A percentile compares a stretch with the other conserved stretches of the same genome.
Evolutionary conservation across 1,140 invertebrate species (phyloP).

Genomic region (Drosophila pallidifrons): DNA sequence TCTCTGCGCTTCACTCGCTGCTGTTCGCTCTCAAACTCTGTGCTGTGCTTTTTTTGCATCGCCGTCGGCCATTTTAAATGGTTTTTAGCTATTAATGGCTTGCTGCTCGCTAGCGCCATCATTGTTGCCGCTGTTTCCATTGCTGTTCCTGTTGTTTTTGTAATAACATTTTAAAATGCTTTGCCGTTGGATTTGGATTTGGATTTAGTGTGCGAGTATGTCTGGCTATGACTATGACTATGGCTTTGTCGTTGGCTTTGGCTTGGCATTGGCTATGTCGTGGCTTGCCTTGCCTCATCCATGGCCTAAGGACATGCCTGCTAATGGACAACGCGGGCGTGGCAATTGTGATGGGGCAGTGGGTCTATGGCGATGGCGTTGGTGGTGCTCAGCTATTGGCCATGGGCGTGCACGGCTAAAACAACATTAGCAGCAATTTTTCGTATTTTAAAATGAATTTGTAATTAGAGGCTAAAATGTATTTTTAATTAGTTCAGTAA

Average conservation of each 20-base stretch:
- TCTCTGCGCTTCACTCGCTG: constrained; percentile 16
- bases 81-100: constrained; percentile 81
- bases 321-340: constrained; percentile 64
- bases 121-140: constrained; percentile 6
- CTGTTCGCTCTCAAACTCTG: constrained; percentile 20
- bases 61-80: constrained; percentile 79
- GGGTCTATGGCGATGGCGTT: constrained; percentile 4
- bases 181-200: constrained; percentile 71
- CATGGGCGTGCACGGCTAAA: constrained; percentile 41
- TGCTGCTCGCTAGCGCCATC: constrained; percentile 35
- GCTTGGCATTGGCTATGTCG: constrained; percentile 15
- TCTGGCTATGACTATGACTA: constrained; percentile 18
- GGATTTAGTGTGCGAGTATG: constrained; percentile 68
- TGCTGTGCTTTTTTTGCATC: constrained; percentile 56
- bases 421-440: constrained; percentile 68
- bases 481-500: constrained; percentile 77
- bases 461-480: constrained; percentile 67
- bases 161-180: constrained; percentile 83
- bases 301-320: constrained; percentile 32
- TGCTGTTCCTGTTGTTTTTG: constrained; percentile 57
- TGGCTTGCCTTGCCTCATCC: constrained; percentile 40
- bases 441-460: constrained; percentile 72
- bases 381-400: constrained; percentile 17
- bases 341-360: neutral
- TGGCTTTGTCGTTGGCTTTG: constrained; percentile 21